These are phyloP conservation scores for Heliconius hortense DNA, from an alignment of 2,888 invertebrate genomes.

Conservation along the genomic window DNA sequence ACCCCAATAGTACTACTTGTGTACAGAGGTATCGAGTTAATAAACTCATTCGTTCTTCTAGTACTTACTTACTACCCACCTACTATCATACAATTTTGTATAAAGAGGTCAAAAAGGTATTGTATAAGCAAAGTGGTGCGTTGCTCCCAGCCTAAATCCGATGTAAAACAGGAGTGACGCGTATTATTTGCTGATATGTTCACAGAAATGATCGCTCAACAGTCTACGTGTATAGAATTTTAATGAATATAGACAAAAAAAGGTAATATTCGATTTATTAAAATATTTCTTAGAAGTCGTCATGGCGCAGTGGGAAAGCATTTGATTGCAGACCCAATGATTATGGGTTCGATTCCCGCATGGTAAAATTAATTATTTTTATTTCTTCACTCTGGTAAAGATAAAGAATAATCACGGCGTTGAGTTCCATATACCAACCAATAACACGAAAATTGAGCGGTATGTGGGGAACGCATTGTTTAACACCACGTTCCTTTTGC, in stretches of 20 bases:
- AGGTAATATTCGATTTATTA: too few relatives aligned
- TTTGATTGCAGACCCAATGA: neutral
- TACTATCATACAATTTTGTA: constrained; percentile 1
- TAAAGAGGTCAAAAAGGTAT: constrained; percentile 29
- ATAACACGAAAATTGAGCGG: neutral
- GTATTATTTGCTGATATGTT: constrained; percentile 59
- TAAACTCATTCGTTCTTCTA: neutral
- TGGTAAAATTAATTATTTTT: neutral
- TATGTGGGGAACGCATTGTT: neutral
- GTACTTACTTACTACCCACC: too few relatives aligned
- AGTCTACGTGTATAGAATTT: constrained; percentile 40
- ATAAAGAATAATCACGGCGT: neutral
- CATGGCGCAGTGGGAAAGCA: neutral
- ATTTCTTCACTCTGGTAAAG: neutral
- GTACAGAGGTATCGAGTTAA: neutral
- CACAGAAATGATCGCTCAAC: constrained; percentile 57
- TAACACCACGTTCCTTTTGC: too few relatives aligned
- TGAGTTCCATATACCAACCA: too few relatives aligned
- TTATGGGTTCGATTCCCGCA: neutral
- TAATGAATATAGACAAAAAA: constrained; percentile 20
- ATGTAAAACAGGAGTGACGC: constrained; percentile 50
- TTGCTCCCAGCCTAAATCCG: constrained; percentile 51
- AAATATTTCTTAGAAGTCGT: too few relatives aligned
- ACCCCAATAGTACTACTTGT: neutral
- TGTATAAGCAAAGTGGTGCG: constrained; percentile 42